A percentile compares a stretch with the other conserved stretches of the same genome.
phyloP scores from a whole-genome alignment of 2,888 invertebrate genomes.

The Paralinhomoeus sp. region DNA sequence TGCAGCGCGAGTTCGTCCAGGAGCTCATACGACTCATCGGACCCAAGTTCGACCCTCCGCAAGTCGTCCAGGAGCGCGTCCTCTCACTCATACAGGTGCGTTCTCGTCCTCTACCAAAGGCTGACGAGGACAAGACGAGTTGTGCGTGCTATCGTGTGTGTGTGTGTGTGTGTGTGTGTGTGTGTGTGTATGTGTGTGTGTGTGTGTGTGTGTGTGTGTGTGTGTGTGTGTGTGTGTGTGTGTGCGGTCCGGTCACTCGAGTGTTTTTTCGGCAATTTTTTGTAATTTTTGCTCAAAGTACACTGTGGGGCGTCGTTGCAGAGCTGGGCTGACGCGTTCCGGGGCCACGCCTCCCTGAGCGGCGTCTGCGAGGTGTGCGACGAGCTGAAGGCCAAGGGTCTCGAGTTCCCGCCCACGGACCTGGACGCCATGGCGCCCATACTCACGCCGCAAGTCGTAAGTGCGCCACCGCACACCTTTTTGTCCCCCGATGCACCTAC shows the following conservation, averaged over 20 bases:
- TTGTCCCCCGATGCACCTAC: no score
- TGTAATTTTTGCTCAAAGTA: neutral
- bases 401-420: constrained; percentile 83
- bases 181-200: no score
- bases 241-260: no score
- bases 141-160: no score
- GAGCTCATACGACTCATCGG: constrained; percentile 44
- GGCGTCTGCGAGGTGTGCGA: constrained; percentile 84
- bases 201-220: no score
- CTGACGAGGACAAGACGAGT: no score
- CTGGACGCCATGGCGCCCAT: constrained; percentile 21
- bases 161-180: no score
- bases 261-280: no score
- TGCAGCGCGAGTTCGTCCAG: constrained; percentile 55
- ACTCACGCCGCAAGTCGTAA: constrained; percentile 19
- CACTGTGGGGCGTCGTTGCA: constrained; percentile 13
- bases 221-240: no score
- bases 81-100: constrained; percentile 61
- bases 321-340: constrained; percentile 95
- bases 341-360: constrained; percentile 59
- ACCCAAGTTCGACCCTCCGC: constrained; percentile 95
- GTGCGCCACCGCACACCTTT: no score
- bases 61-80: constrained; percentile 79
- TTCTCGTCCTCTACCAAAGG: no score
- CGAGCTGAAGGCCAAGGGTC: constrained; percentile 75